phyloP scores from a whole-genome alignment of 37 sponge, comb jelly and placozoan genomes.

The Ianthella basta region DNA sequence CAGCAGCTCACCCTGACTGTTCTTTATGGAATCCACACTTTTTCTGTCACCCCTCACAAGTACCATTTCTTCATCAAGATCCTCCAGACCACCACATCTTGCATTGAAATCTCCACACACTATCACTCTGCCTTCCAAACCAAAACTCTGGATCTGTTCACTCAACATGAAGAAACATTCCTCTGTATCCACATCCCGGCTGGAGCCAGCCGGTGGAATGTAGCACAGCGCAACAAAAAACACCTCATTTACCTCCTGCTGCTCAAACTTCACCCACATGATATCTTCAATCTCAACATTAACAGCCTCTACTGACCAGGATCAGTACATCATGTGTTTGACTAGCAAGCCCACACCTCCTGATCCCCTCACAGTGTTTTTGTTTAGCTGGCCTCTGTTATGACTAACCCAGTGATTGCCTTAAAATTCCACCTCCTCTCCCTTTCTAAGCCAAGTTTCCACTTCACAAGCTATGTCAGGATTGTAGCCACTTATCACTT shows the following conservation, averaged over 20 bases:
- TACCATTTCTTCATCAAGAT: constrained; percentile 11
- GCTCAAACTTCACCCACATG: constrained; percentile 32
- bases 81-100: constrained; percentile 12
- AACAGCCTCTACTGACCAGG: constrained; percentile 30
- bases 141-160: constrained; percentile 28
- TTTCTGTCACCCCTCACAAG: constrained; percentile 18
- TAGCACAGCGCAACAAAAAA: constrained; percentile 26
- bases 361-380: constrained; percentile 27
- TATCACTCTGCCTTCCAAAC: constrained; percentile 28
- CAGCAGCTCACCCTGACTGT: constrained; percentile 32
- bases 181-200: constrained; percentile 33
- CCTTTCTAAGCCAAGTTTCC: constrained; percentile 24
- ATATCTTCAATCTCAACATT: constrained; percentile 25
- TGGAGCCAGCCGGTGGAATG: constrained; percentile 36
- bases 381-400: constrained; percentile 17
- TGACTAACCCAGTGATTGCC: constrained; percentile 19
- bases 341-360: constrained; percentile 22
- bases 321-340: constrained; percentile 25
- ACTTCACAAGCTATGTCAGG: constrained; percentile 6
- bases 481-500: constrained; percentile 25
- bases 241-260: constrained; percentile 1
- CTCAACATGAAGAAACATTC: constrained; percentile 14
- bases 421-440: constrained; percentile 21
- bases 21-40: constrained; percentile 30
- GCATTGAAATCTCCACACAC: constrained; percentile 38